Percentiles rank a stretch among this genome's conserved stretches.
These are phyloP conservation scores for Leptopilina clavipes DNA, from an alignment of 1,140 invertebrate species.

Conservation along the genomic window DNA sequence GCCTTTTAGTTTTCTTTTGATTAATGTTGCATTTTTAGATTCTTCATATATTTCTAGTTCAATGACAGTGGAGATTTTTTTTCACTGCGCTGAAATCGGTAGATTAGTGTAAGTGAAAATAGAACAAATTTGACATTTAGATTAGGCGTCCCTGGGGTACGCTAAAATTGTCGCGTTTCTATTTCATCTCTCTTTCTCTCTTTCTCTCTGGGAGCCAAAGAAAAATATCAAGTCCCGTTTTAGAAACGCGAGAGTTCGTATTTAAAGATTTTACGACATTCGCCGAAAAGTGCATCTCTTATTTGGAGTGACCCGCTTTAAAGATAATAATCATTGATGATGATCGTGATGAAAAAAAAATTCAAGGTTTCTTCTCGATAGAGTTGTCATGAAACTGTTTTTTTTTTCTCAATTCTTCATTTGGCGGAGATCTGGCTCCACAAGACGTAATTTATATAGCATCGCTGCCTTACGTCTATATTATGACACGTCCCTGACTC, in stretches of 20 bases:
- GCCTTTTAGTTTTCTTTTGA: too few species aligned
- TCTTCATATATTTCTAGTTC: neutral
- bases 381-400: neutral
- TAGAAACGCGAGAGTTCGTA: neutral
- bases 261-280: constrained; percentile 22
- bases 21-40: too few species aligned
- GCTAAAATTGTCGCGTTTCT: constrained; percentile 24
- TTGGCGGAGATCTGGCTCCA: neutral
- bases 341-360: neutral
- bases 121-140: constrained; percentile 22
- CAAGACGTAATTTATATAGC: constrained; percentile 27
- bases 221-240: constrained; percentile 23
- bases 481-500: constrained; percentile 50
- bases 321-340: neutral
- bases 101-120: neutral
- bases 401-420: neutral
- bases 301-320: neutral
- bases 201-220: neutral
- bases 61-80: neutral
- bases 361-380: constrained; percentile 9
- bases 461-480: constrained; percentile 37
- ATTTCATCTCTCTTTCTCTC: neutral
- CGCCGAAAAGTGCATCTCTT: neutral
- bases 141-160: constrained; percentile 12
- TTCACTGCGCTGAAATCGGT: neutral